Evolutionary conservation across 2,888 invertebrate species (phyloP).

Genomic region (Acanthosepion pharaonis): DNA sequence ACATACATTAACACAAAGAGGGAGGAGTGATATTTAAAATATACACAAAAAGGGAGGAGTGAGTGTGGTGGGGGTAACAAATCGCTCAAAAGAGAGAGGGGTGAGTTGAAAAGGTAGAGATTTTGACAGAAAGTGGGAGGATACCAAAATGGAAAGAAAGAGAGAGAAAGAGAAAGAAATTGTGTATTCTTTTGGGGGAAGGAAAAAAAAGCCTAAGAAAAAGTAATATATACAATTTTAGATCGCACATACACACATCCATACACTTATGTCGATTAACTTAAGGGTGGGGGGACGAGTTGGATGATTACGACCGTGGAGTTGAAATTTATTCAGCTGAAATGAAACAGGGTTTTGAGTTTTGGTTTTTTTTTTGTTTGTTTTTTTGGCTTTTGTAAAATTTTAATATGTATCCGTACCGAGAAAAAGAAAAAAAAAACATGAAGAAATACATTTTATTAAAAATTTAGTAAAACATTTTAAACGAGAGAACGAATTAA

Average conservation of each 20-base stretch:
- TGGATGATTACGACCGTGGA: no score
- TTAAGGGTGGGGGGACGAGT: no score
- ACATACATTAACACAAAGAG: background rate
- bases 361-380: no score
- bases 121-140: conserved; percentile 7
- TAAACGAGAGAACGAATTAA: no score
- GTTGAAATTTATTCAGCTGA: no score
- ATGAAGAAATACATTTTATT: no score
- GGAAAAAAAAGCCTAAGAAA: background rate
- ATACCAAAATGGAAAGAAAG: background rate
- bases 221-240: background rate
- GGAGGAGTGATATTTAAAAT: conserved; percentile 33
- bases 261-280: background rate
- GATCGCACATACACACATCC: background rate
- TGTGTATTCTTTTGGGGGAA: background rate
- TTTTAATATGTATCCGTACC: no score
- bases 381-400: no score
- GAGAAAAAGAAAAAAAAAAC: no score
- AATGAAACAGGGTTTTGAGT: no score
- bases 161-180: background rate
- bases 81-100: background rate
- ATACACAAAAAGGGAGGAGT: conserved; percentile 23
- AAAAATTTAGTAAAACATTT: no score
- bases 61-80: conserved; percentile 9
- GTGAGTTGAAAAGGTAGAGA: background rate